Percentiles rank a stretch among this genome's conserved stretches.
Conservation (phyloP, 1,140 invertebrate species). For the Portunus trituberculatus region DNA sequence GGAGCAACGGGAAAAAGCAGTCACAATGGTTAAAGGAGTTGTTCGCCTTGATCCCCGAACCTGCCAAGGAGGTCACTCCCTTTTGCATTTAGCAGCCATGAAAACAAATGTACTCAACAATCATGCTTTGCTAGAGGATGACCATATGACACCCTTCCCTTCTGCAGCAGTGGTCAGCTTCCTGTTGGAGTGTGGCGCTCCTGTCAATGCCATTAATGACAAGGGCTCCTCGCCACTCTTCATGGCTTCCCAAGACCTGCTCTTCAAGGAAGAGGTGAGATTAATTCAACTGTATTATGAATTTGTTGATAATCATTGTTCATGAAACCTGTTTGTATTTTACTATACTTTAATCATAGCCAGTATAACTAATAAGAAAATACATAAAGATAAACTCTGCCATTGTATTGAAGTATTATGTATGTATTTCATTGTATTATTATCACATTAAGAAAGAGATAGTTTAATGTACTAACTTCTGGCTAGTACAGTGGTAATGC, state of each 20-base stretch:
- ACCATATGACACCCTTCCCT: constrained; percentile 85
- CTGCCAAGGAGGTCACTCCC: constrained; percentile 87
- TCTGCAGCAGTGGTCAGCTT: constrained; percentile 85
- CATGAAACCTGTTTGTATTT: no score
- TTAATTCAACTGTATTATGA: no score
- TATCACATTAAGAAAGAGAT: no score
- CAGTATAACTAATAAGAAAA: no score
- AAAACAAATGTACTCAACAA: constrained; percentile 89
- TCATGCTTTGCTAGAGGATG: constrained; percentile 88
- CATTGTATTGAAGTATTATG: no score
- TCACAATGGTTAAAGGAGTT: constrained; percentile 72
- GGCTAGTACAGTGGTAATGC: no score
- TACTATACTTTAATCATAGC: no score
- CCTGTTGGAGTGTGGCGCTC: constrained; percentile 88
- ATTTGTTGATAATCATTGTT: no score
- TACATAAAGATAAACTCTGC: no score
- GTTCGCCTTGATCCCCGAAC: constrained; percentile 85
- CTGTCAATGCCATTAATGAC: constrained; percentile 89
- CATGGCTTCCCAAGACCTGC: constrained; percentile 84
- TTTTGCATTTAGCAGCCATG: constrained; percentile 90
- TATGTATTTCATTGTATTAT: no score
- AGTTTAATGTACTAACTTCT: no score
- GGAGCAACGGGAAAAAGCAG: constrained; percentile 80
- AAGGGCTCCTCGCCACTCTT: constrained; percentile 88
- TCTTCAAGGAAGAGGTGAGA: constrained; percentile 83